A percentile compares a stretch with the other conserved stretches of the same genome.
Evolutionary conservation across 2,113 vertebrate species (phyloP).

Genomic region (Chionodraco myersi): DNA sequence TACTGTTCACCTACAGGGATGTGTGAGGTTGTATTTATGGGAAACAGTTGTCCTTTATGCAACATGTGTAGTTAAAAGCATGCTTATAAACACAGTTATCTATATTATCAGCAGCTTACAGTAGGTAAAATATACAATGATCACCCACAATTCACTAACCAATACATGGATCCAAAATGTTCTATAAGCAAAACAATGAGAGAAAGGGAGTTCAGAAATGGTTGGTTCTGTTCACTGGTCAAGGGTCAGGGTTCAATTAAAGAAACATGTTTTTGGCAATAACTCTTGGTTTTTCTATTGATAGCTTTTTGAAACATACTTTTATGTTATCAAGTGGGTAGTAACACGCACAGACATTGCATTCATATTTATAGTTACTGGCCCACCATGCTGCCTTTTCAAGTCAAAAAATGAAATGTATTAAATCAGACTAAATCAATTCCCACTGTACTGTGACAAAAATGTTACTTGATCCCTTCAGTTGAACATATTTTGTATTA

Average conservation of each 20-base stretch:
- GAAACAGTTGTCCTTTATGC: neutral
- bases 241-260: too few relatives aligned
- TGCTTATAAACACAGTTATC: slow-evolving; percentile 12
- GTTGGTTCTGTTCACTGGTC: too few relatives aligned
- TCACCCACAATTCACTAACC: too few relatives aligned
- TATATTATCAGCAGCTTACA: neutral
- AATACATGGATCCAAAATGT: neutral
- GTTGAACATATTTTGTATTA: neutral
- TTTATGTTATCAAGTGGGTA: neutral
- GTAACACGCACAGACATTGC: neutral
- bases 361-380: neutral
- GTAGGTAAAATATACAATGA: too few relatives aligned
- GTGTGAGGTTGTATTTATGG: neutral
- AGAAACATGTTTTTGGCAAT: too few relatives aligned
- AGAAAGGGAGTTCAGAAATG: neutral
- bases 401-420: too few relatives aligned
- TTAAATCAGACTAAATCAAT: too few relatives aligned
- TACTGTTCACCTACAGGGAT: neutral
- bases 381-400: neutral
- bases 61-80: neutral
- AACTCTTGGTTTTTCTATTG: neutral
- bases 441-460: neutral
- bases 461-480: neutral
- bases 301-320: neutral
- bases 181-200: neutral